These are phyloP conservation scores for Pseudopleuronectes americanus DNA, from an alignment of 2,797 vertebrate species.

Conservation along the genomic window DNA sequence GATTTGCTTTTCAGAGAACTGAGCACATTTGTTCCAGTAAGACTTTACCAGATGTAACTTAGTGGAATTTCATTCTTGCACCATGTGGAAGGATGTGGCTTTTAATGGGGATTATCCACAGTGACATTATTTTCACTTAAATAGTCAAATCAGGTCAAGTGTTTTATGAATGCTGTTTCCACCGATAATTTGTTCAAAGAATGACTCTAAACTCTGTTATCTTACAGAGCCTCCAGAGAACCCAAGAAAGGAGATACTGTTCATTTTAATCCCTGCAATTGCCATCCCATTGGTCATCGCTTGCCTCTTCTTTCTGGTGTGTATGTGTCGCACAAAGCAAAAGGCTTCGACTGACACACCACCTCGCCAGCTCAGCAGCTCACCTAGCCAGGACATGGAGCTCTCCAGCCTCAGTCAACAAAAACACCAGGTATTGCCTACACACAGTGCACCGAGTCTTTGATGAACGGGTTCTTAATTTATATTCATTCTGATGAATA, in stretches of 20 bases:
- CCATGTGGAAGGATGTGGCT: background rate
- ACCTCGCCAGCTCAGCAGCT: conserved; percentile 88
- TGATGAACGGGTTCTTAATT: background rate
- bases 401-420: conserved; percentile 92
- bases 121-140: background rate
- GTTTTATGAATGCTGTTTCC: background rate
- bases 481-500: background rate
- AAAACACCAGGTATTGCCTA: conserved; percentile 88
- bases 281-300: conserved; percentile 93
- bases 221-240: conserved; percentile 88
- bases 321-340: conserved; percentile 96
- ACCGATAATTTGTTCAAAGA: background rate
- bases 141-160: background rate
- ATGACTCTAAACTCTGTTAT: background rate
- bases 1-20: conserved; percentile 4
- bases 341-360: conserved; percentile 87
- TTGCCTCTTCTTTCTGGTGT: conserved; percentile 96
- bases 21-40: background rate
- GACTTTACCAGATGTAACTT: background rate
- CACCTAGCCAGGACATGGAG: conserved; percentile 93
- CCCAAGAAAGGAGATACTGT: conserved; percentile 93
- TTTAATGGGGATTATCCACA: background rate
- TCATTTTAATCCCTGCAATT: conserved; percentile 95
- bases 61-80: background rate
- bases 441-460: background rate